phyloP scores from a whole-genome alignment of 1,140 invertebrate genomes.

The Agrypnia vestita region DNA sequence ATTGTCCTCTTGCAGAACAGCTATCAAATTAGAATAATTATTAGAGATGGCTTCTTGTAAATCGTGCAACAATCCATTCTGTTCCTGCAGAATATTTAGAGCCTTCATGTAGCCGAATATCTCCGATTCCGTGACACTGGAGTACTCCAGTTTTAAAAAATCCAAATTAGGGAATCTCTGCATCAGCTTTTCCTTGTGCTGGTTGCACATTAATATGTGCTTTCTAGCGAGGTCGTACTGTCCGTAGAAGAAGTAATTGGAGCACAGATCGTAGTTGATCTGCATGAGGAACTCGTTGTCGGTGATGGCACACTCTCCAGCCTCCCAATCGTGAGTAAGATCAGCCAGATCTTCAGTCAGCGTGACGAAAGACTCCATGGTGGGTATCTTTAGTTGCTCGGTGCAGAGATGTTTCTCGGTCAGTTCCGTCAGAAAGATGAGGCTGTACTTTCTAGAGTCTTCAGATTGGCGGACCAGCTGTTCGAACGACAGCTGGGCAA shows the following conservation, averaged over 20 bases:
- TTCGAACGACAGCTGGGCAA: slow-evolving; percentile 65
- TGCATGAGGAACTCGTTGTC: slow-evolving; percentile 81
- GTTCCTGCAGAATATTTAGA: slow-evolving; percentile 76
- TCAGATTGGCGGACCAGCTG: slow-evolving; percentile 69
- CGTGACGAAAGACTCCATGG: slow-evolving; percentile 76
- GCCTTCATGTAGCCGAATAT: slow-evolving; percentile 79
- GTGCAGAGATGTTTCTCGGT: slow-evolving; percentile 62
- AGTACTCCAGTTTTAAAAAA: slow-evolving; percentile 63
- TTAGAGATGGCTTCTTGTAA: slow-evolving; percentile 76
- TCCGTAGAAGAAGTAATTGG: slow-evolving; percentile 86
- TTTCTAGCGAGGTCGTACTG: slow-evolving; percentile 82
- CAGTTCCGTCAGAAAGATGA: slow-evolving; percentile 68
- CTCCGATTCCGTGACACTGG: slow-evolving; percentile 75
- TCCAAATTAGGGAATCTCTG: slow-evolving; percentile 63
- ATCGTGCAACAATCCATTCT: slow-evolving; percentile 72
- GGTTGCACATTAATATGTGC: slow-evolving; percentile 78
- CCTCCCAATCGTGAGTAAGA: slow-evolving; percentile 82
- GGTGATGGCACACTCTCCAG: slow-evolving; percentile 74
- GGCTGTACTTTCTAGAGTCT: slow-evolving; percentile 67
- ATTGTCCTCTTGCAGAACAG: slow-evolving; percentile 86
- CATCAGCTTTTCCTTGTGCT: slow-evolving; percentile 73
- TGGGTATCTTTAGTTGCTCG: slow-evolving; percentile 69
- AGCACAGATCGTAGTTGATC: slow-evolving; percentile 86
- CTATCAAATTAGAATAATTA: slow-evolving; percentile 74
- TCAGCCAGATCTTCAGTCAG: slow-evolving; percentile 78